Conservation (phyloP, 2,888 invertebrate species). For the Chydorus sphaericus region DNA sequence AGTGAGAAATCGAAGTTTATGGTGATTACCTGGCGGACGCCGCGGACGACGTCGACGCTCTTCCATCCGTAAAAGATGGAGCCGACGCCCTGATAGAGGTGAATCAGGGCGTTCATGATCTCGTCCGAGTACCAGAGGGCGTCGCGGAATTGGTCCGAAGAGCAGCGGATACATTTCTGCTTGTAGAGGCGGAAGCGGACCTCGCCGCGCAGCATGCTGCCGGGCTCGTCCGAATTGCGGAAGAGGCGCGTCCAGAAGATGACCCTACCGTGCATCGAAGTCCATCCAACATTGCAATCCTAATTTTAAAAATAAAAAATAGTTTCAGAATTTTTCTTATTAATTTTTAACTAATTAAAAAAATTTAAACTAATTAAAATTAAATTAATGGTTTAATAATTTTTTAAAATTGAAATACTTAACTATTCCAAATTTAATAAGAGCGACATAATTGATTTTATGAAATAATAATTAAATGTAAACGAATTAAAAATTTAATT, state of each 20-base stretch:
- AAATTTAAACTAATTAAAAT: too few relatives aligned
- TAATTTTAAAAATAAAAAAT: conserved; percentile 17
- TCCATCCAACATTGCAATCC: conserved; percentile 35
- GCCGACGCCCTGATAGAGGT: not conserved
- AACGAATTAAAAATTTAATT: not conserved
- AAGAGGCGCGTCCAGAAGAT: conserved; percentile 30
- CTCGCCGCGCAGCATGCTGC: conserved; percentile 21
- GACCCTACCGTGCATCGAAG: conserved; percentile 35
- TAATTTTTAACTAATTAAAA: too few relatives aligned
- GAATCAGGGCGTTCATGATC: conserved; percentile 29
- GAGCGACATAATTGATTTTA: too few relatives aligned
- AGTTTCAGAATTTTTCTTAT: too few relatives aligned
- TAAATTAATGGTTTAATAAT: too few relatives aligned
- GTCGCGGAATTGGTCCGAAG: conserved; percentile 27
- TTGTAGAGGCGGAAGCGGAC: conserved; percentile 33
- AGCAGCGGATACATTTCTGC: conserved; percentile 30
- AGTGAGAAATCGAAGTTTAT: too few relatives aligned
- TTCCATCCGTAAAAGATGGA: not conserved
- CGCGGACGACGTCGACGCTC: not conserved
- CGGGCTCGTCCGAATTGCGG: conserved; percentile 12
- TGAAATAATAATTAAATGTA: too few relatives aligned
- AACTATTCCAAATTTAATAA: too few relatives aligned
- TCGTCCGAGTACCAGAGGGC: conserved; percentile 37
- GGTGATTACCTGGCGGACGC: too few relatives aligned
- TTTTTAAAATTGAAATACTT: too few relatives aligned